Percentiles rank a stretch among this genome's conserved stretches.
phyloP scores from a whole-genome alignment of 2,888 invertebrate species.

The Calliopum simillimum region DNA sequence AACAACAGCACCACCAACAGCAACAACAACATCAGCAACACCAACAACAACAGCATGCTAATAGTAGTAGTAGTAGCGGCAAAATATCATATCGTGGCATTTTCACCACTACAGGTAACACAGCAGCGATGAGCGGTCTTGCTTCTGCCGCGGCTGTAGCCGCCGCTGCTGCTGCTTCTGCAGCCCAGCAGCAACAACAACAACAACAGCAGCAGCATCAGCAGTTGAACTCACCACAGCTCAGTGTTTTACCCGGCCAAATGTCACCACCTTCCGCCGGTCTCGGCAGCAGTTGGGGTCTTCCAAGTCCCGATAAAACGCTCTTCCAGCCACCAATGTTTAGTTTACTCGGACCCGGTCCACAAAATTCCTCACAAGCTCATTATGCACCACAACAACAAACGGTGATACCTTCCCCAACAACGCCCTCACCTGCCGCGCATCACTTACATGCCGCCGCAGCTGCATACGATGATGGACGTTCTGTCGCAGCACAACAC shows the following conservation, averaged over 20 bases:
- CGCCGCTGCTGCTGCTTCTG: slow-evolving; percentile 46
- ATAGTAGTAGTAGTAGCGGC: slow-evolving; percentile 64
- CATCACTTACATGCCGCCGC: slow-evolving; percentile 61
- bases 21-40: slow-evolving; percentile 59
- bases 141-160: slow-evolving; percentile 50
- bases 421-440: slow-evolving; percentile 65
- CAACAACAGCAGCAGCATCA: slow-evolving; percentile 56
- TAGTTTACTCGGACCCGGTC: slow-evolving; percentile 73
- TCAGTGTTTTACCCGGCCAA: slow-evolving; percentile 64
- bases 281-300: slow-evolving; percentile 78
- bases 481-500: slow-evolving; percentile 59
- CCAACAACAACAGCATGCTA: slow-evolving; percentile 60
- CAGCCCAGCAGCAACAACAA: slow-evolving; percentile 49
- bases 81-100: slow-evolving; percentile 77
- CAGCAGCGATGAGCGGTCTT: slow-evolving; percentile 63
- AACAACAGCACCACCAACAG: slow-evolving; percentile 57
- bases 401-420: slow-evolving; percentile 56
- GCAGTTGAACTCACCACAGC: slow-evolving; percentile 65
- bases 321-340: slow-evolving; percentile 75
- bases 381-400: slow-evolving; percentile 68
- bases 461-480: slow-evolving; percentile 61
- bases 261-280: slow-evolving; percentile 72
- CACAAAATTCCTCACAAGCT: slow-evolving; percentile 70
- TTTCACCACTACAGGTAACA: slow-evolving; percentile 76
- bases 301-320: slow-evolving; percentile 77